Base-by-base conservation (phyloP, 2,797 vertebrate species). In the Parambassis ranga region DNA sequence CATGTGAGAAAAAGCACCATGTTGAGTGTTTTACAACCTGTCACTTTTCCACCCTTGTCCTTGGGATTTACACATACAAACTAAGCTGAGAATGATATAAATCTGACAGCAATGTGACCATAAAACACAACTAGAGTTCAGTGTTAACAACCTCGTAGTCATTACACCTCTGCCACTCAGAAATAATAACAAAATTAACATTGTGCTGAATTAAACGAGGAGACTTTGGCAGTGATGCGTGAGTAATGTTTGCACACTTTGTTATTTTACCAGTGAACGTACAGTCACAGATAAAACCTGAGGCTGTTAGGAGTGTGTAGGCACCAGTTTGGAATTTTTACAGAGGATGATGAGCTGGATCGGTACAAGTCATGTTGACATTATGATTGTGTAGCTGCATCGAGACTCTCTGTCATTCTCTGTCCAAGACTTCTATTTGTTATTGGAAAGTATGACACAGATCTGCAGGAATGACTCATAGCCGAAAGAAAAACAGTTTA, bases 381-480 rank as follows among this genome's bases (percentile, higher is more conserved):
- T 49, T 67, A 24, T 71, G 71, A 74, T 69, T 62, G 74, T 27
- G 26, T 6, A 23, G 51, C 49, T 65, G 43, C 37, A 39, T 10
- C 16, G 55, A 38, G 35, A 65, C 60, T 30, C 49, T 72, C 79
- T 68, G 43, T 56, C 60, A 30, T 49, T 72, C 79, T 68, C 43
- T 56, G 63, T 60, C 61, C 51, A 36, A 49, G 50, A 33, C 58
- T 69, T 71, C 59, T 60, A 67, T 80, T 74, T 69, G 59, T 81
- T 73, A 66, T 77, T 77, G 70, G 62, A 78, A 82, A 80, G n/a
- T 39, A 71, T 77, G 76, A 78, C 74, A 80, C 31, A 32, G 61
- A 79, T 81, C 74, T 59, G 65, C 52, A 41, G 78, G 4, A 51
- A 82, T 85, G 81, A 84, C 83, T 83, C 81, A 79, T 51, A 18